Evolutionary conservation across 2,113 vertebrate genomes (phyloP).

Genomic region (Thunnus thynnus): DNA sequence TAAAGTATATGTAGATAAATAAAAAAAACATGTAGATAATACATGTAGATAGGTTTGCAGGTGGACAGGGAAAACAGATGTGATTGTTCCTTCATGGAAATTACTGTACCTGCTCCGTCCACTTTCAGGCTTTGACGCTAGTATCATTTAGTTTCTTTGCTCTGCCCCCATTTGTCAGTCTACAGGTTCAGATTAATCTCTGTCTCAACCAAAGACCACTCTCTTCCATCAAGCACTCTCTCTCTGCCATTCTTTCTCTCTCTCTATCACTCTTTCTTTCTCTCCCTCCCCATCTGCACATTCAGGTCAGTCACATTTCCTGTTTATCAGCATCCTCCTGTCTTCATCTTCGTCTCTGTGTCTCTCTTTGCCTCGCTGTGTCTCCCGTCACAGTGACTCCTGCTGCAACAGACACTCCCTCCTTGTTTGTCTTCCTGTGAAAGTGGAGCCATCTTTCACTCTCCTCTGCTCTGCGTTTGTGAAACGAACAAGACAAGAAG

Average conservation of each 20-base stretch:
- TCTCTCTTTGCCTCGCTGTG: conserved; percentile 24
- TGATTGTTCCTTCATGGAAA: conserved; percentile 18
- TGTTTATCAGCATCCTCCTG: conserved; percentile 64
- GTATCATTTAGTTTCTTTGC: conserved; percentile 41
- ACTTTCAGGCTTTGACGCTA: conserved; percentile 22
- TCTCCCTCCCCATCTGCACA: conserved; percentile 46
- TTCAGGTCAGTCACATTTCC: conserved; percentile 68
- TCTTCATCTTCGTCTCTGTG: conserved; percentile 29
- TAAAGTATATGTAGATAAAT: too few species aligned
- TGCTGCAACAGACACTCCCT: conserved; percentile 22
- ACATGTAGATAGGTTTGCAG: not conserved
- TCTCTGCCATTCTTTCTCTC: conserved; percentile 39
- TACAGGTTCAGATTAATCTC: conserved; percentile 57
- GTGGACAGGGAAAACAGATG: conserved; percentile 20
- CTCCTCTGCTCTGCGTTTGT: conserved; percentile 26
- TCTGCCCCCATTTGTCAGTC: conserved; percentile 42
- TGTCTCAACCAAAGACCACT: conserved; percentile 52
- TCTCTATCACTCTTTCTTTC: conserved; percentile 20
- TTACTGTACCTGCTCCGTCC: conserved; percentile 20
- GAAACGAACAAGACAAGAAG: conserved; percentile 33
- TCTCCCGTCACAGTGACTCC: conserved; percentile 46
- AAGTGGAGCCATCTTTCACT: conserved; percentile 61
- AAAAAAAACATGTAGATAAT: too few species aligned
- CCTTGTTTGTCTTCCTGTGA: conserved; percentile 60
- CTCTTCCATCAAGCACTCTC: conserved; percentile 64